Conservation (phyloP, 2,888 invertebrate species). For the Thumatha senex region DNA sequence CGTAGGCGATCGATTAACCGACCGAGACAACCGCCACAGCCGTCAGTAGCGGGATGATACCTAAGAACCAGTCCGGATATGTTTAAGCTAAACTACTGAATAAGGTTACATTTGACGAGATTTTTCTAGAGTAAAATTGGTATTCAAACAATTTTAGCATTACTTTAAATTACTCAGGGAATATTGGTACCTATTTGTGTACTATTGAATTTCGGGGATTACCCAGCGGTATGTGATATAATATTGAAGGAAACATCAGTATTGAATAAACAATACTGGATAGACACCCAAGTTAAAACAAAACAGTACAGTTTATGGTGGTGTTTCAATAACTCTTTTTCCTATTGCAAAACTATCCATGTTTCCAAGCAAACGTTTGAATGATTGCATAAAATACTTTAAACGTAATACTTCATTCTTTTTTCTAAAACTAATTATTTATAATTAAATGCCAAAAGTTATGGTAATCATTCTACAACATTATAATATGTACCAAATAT, state of each 20-base stretch:
- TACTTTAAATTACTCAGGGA: neutral
- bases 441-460: neutral
- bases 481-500: constrained; percentile 4
- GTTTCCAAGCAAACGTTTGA: constrained; percentile 1
- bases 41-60: constrained; percentile 76
- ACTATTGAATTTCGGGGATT: constrained; percentile 9
- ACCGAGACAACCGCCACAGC: constrained; percentile 77
- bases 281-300: constrained; percentile 17
- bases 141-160: too few species aligned
- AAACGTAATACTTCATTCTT: neutral
- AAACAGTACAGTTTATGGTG: constrained; percentile 7
- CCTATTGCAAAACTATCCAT: constrained; percentile 9
- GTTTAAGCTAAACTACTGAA: constrained; percentile 42
- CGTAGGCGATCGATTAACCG: constrained; percentile 75
- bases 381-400: neutral
- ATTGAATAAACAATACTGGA: constrained; percentile 9
- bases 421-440: neutral
- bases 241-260: constrained; percentile 20
- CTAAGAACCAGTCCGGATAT: constrained; percentile 75
- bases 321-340: constrained; percentile 16
- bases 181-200: neutral
- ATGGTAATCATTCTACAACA: neutral
- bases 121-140: constrained; percentile 1
- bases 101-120: constrained; percentile 5
- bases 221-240: constrained; percentile 11